Conservation (phyloP, 2,797 vertebrate species). For the Champsocephalus gunnari region DNA sequence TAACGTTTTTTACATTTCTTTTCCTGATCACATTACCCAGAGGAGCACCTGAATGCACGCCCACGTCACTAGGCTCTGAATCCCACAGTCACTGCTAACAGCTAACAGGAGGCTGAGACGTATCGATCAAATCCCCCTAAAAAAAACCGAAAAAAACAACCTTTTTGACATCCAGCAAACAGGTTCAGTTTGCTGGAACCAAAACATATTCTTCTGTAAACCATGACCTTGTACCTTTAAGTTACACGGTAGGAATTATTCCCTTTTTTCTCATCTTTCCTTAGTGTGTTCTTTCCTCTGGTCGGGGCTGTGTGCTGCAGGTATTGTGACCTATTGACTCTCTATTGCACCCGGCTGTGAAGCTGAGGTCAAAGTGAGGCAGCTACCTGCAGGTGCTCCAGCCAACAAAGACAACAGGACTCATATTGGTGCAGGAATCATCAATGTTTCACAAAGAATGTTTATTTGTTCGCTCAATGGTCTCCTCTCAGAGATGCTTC, state of each 20-base stretch:
- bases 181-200: neutral
- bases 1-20: too few species aligned
- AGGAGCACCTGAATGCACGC: too few species aligned
- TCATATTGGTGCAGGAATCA: conserved; percentile 33
- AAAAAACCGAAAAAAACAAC: conserved; percentile 8
- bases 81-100: too few species aligned
- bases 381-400: conserved; percentile 40
- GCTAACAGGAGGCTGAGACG: neutral
- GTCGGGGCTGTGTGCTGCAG: conserved; percentile 13
- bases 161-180: conserved; percentile 23
- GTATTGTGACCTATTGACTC: conserved; percentile 45
- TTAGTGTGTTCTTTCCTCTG: neutral
- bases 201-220: conserved; percentile 21
- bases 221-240: neutral
- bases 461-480: conserved; percentile 13
- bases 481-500: conserved; percentile 21
- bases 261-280: conserved; percentile 9
- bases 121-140: conserved; percentile 19
- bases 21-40: too few species aligned
- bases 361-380: conserved; percentile 39
- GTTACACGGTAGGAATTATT: conserved; percentile 10
- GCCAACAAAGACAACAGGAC: conserved; percentile 22
- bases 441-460: conserved; percentile 51
- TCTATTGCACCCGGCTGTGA: conserved; percentile 32
- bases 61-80: too few species aligned